Evolutionary conservation across 2,888 invertebrate genomes (phyloP).

Genomic region (Brachynemurus nebulosus): DNA sequence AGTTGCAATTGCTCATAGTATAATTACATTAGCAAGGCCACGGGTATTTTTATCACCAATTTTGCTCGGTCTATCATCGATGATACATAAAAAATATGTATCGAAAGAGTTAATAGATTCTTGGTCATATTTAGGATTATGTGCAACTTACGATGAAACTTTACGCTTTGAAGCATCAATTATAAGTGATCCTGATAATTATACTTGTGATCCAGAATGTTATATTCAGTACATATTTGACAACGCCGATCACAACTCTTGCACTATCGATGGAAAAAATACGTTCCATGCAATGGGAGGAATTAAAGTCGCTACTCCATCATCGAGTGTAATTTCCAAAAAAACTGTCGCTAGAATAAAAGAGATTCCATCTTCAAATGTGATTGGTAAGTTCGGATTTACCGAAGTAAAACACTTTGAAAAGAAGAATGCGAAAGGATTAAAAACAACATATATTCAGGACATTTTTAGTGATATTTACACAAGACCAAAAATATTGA

Average conservation of each 20-base stretch:
- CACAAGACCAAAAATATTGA: constrained; percentile 12
- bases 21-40: no score
- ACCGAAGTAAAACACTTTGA: constrained; percentile 18
- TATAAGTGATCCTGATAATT: constrained; percentile 15
- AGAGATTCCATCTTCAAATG: constrained; percentile 17
- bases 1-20: no score
- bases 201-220: constrained; percentile 13
- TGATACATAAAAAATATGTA: no score
- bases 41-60: no score
- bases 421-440: constrained; percentile 19
- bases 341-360: constrained; percentile 17
- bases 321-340: constrained; percentile 11
- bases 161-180: constrained; percentile 20
- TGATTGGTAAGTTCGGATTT: constrained; percentile 19
- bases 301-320: constrained; percentile 14
- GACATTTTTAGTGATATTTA: constrained; percentile 16
- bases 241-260: constrained; percentile 22
- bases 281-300: constrained; percentile 14
- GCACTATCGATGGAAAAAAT: constrained; percentile 11
- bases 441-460: constrained; percentile 17
- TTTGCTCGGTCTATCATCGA: no score
- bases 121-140: no score
- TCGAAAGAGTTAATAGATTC: no score
- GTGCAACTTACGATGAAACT: constrained; percentile 20
- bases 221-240: constrained; percentile 21